Base-by-base conservation (phyloP, 2,888 invertebrate genomes). In the Drosophila barbarae region DNA sequence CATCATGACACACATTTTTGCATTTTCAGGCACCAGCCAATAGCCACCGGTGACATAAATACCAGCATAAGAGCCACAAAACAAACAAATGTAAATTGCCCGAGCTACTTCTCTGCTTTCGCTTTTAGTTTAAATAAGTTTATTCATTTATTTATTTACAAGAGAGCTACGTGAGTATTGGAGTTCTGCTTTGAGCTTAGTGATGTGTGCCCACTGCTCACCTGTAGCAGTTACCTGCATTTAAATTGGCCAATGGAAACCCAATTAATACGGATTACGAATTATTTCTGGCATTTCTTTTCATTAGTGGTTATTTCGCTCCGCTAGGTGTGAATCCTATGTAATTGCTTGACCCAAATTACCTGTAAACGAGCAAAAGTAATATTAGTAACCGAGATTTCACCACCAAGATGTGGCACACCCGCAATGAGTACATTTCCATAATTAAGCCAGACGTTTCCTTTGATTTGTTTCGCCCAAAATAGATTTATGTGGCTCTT, bases 1-100 rank as follows among this genome's bases (percentile, higher is more conserved):
- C 85, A 76, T 78, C 84, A 64, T 79, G 79, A 84, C 79, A 84
- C 56, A 79, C 70, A 76, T 79, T 84, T 80, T 80, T 76, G 72
- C 80, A 81, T 77, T 78, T 79, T 73, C 52, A 61, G 71, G 42
- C 50, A 42, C 42, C 42, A 42, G 42, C 42, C 41, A 41, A 13
- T 39, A 13, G 41, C 41, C 41, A 42, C 41, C n/a, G 66, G 75
- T 77, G 78, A 77, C 82, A 78, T 64, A 84, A 71, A 71, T 72
- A 52, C 58, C 65, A 39, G 47, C 63, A 63, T 26, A 65, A 65
- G 57, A 67, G 61, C 74, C 77, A 63, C 52, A 69, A 60, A 65
- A 65, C 56, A 68, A 76, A 71, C 63, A 75, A 71, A 82, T 81
- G 71, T 66, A 71, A 75, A 74, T 79, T 83, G 67, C 53, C 61